phyloP scores from a whole-genome alignment of 2,888 invertebrate genomes.

The Cryptocephalus primarius region DNA sequence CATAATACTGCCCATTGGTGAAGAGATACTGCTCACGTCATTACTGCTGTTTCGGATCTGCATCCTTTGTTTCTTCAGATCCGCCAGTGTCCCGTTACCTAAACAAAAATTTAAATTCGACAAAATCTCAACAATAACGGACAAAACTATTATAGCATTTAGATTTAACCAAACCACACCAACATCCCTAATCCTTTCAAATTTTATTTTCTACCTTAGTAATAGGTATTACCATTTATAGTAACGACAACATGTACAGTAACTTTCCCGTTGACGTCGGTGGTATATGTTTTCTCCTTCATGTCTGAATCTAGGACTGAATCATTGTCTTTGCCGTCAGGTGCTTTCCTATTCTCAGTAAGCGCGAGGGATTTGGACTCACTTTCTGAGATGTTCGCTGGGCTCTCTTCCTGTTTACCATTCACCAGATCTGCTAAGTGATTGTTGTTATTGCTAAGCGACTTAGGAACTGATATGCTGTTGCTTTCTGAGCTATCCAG shows the following conservation, averaged over 20 bases:
- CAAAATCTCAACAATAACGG: too few relatives aligned
- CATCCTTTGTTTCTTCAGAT: constrained; percentile 85
- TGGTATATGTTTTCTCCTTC: constrained; percentile 45
- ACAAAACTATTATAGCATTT: too few relatives aligned
- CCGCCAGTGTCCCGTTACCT: constrained; percentile 63
- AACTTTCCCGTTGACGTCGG: constrained; percentile 70
- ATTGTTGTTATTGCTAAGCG: constrained; percentile 15
- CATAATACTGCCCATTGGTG: constrained; percentile 35
- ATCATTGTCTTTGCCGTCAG: constrained; percentile 76
- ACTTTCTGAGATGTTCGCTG: constrained; percentile 4
- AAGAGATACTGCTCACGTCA: constrained; percentile 30
- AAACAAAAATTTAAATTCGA: too few relatives aligned
- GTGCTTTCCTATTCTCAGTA: constrained; percentile 47
- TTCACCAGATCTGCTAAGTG: constrained; percentile 12
- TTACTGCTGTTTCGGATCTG: constrained; percentile 63
- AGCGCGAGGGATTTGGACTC: neutral
- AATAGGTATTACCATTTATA: constrained; percentile 48
- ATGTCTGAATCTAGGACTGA: constrained; percentile 47
- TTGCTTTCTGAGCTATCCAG: constrained; percentile 16
- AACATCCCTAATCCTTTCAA: too few relatives aligned
- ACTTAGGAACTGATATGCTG: constrained; percentile 6
- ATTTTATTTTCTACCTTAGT: too few relatives aligned
- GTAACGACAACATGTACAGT: constrained; percentile 55
- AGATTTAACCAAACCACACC: too few relatives aligned
- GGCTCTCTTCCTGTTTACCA: constrained; percentile 7